Base-by-base conservation (phyloP, 2,113 vertebrate species). In the Psammodynastes pulverulentus region DNA sequence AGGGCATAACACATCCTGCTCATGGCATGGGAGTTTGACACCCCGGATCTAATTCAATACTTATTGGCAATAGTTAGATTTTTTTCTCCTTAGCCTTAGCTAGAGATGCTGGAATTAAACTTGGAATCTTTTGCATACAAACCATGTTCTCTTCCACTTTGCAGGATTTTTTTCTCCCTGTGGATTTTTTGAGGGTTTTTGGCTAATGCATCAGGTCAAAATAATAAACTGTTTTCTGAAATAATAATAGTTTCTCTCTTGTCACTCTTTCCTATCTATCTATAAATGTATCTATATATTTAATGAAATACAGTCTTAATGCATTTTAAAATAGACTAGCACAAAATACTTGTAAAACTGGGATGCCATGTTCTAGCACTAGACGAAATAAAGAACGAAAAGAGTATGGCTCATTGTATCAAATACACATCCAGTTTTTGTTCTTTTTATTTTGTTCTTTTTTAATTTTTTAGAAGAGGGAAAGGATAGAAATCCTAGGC, bases 341-440 rank as follows among this genome's bases (percentile, higher is more conserved):
- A 45, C 3, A 24, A 87, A 87, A 62, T 49, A 84, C 72, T 43
- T 15, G 0, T 34, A 53, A 91, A n/a, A 26, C 49, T 49, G 49
- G 72, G 53, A 45, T 49, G 34, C 1, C 49, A 29, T 9, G 17
- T 72, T 84, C 0, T 7, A 84, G 54, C 91, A 54, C 0, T n/a
- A 92, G 26, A 90, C 86, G 39, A 93, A 92, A 21, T 85, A 62
- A 85, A 88, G 72, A 0, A 84, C 24, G 29, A 86, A 92, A 89
- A 91, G 89, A 90, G 90, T 46, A 85, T 17, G 91, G 15, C 29
- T 90, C 89, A 1, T 34, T 45, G 79, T 88, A 54, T 34, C 62
- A 67, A 92, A 10, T 23, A 92, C 86, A 62, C 53, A 90, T 72
- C 90, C n/a, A 92, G 88, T 93, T 67, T 95, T 6, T 93, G 72